These are phyloP conservation scores for Neoitamus cyanurus DNA, from an alignment of 2,888 invertebrate genomes.

Conservation along the genomic window DNA sequence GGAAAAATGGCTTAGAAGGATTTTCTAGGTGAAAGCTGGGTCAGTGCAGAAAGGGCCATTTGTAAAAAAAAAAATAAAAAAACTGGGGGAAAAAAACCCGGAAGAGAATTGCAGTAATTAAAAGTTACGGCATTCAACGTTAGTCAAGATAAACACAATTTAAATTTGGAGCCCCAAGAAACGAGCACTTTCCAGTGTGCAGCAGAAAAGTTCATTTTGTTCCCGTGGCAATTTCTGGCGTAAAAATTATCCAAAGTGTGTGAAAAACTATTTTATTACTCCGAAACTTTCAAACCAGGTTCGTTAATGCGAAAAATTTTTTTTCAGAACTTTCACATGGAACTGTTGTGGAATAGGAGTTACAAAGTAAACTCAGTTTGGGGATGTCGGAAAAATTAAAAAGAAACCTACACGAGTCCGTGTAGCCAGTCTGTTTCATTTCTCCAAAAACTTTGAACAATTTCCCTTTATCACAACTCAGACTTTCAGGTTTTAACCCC, in stretches of 20 bases:
- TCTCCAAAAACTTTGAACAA: background rate
- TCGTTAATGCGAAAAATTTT: no score
- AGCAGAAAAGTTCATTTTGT: background rate
- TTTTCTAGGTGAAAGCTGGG: background rate
- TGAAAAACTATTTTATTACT: background rate
- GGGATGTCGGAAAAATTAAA: background rate
- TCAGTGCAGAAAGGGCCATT: background rate
- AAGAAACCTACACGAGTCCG: background rate
- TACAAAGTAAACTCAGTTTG: background rate
- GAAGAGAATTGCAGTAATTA: background rate
- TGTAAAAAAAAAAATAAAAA: background rate
- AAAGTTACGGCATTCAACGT: background rate
- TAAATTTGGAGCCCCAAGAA: background rate
- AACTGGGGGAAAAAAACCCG: background rate
- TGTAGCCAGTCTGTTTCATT: background rate
- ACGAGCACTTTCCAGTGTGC: background rate
- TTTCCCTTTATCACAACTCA: no score
- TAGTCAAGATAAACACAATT: slow-evolving; percentile 1
- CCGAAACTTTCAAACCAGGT: background rate
- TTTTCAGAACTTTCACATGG: background rate
- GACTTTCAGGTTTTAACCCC: no score
- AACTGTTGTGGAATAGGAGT: background rate
- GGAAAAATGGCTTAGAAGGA: background rate
- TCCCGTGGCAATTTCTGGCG: background rate
- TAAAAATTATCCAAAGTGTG: background rate